phyloP scores from a whole-genome alignment of 2,888 invertebrate genomes.

The Rhingia rostrata region DNA sequence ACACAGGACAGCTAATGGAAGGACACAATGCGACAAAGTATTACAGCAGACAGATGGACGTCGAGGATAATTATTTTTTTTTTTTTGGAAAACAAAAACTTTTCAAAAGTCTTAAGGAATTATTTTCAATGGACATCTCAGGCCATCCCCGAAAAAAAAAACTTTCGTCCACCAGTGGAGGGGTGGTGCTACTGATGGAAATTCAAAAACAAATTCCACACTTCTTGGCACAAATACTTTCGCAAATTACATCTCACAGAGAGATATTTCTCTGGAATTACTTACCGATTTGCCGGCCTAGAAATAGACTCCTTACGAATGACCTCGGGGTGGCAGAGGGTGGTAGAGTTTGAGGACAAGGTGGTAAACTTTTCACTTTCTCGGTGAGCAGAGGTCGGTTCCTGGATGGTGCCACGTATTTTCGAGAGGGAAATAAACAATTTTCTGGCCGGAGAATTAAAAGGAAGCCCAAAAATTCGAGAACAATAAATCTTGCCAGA shows the following conservation, averaged over 20 bases:
- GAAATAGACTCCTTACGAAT: conserved; percentile 6
- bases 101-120: background rate
- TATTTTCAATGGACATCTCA: background rate
- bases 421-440: conserved; percentile 13
- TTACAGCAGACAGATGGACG: background rate
- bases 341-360: background rate
- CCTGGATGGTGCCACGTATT: background rate
- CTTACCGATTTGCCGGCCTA: conserved; percentile 21
- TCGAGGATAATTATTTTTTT: background rate
- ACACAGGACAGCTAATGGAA: conserved; percentile 23
- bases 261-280: conserved; percentile 3
- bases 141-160: background rate
- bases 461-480: background rate
- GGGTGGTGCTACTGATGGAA: background rate
- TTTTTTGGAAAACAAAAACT: background rate
- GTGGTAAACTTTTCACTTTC: conserved; percentile 42
- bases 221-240: background rate
- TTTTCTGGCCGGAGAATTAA: conserved; percentile 18
- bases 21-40: background rate
- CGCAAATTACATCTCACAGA: conserved; percentile 2
- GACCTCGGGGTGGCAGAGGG: conserved; percentile 1
- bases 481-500: conserved; percentile 39
- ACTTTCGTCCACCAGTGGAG: background rate
- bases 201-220: conserved; percentile 8
- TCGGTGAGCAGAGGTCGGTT: background rate